Evolutionary conservation across 2,797 vertebrate genomes (phyloP), one percentile per base, ranked within the genome.

Genomic region (Trematomus bernacchii): DNA sequence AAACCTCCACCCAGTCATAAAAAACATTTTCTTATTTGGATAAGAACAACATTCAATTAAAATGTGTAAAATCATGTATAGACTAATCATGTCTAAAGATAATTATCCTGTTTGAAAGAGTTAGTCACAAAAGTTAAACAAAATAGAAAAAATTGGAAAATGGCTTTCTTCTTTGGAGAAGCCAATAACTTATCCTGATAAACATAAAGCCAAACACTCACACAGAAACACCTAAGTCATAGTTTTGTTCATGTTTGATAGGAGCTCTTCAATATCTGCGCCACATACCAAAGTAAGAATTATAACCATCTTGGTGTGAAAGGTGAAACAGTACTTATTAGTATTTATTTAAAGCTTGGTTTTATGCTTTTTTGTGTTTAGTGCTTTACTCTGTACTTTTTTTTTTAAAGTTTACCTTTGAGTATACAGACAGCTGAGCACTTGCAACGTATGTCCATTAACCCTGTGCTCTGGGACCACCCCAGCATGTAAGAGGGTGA

Each of bases 211-310:
- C 68, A 87, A 73, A 77, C 51, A 55, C 72, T 84, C 66, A 30
- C 57, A 68, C 68, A 63, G 66, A 70, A 51, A 89, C 82, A 85
- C 69, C 86, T 73, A 80, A 83, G 59, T 84, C 79, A 80, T 80
- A 72, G 42, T 84, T 79, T 73, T 58, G 77, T 55, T 81, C 65
- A 78, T 82, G 74, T 88, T 87, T n/a, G 47, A 76, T 67, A 59
- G 57, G 64, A 85, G 78, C 84, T 82, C 63, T 84, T 84, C 66
- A 84, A 93, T 93, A 95, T 95, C 93, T 95, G 93, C 79, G 84
- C 55, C 77, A 85, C 91, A 93, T 93, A 85, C 87, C 89, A 82
- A 74, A 88, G 52, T 70, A 33, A 83, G 80, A 92, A 91, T 89
- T 88, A 82, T 83, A 78, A 82, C 77, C 81, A 86, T 81, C 75